phyloP scores from a whole-genome alignment of 2,113 vertebrate genomes.

The Archocentrus centrarchus region DNA sequence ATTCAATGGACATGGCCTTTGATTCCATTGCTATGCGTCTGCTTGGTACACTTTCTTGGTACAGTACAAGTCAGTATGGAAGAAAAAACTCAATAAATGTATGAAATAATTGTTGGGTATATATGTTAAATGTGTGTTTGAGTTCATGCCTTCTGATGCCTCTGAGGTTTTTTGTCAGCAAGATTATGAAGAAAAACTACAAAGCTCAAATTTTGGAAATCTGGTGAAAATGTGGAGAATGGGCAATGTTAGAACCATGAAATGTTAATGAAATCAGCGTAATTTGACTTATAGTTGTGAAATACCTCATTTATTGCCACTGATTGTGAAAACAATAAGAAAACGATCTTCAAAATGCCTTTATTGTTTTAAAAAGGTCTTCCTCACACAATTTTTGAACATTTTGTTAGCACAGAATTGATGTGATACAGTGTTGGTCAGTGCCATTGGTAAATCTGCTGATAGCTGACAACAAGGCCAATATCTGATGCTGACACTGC shows the following conservation, averaged over 20 bases:
- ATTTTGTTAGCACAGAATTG: not conserved
- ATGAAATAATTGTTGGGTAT: slow-evolving; percentile 59
- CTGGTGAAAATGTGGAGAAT: not conserved
- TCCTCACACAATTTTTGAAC: not conserved
- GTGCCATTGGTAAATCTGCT: not conserved
- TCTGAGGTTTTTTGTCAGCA: not conserved
- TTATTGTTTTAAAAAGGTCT: not conserved
- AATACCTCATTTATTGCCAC: not conserved
- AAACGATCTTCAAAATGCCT: not conserved
- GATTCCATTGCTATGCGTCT: slow-evolving; percentile 75
- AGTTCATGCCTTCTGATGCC: not conserved
- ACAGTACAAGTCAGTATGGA: slow-evolving; percentile 72
- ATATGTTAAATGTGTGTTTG: not conserved
- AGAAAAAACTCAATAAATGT: slow-evolving; percentile 80
- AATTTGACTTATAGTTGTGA: too few relatives aligned
- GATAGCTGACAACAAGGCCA: not conserved
- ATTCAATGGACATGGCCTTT: slow-evolving; percentile 76
- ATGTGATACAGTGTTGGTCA: not conserved
- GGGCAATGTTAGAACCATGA: not conserved
- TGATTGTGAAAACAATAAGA: not conserved
- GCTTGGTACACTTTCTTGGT: slow-evolving; percentile 74
- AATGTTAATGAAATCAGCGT: too few relatives aligned
- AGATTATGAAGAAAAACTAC: not conserved
- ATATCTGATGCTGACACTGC: too few relatives aligned
- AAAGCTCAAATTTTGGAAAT: not conserved